These are phyloP conservation scores for Melanophora roralis DNA, from an alignment of 2,888 invertebrate species.

Conservation along the genomic window DNA sequence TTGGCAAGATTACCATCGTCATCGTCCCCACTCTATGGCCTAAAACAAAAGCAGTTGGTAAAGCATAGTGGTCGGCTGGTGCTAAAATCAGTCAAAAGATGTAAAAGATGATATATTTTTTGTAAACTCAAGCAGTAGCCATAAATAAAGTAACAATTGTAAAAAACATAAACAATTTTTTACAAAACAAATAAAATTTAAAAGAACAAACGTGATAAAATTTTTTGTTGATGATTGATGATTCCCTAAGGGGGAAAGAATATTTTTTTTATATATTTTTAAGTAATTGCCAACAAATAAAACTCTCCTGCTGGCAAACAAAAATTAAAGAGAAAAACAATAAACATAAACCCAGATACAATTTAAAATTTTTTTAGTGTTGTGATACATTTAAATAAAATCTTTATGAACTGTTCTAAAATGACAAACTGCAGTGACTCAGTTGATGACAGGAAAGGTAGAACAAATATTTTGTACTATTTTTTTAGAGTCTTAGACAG, in stretches of 20 bases:
- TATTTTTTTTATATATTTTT: neutral
- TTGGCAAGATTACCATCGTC: slow-evolving; percentile 17
- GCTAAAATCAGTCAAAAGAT: slow-evolving; percentile 30
- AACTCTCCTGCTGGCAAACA: slow-evolving; percentile 12
- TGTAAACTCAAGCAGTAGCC: slow-evolving; percentile 2
- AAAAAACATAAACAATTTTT: neutral
- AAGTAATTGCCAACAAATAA: slow-evolving; percentile 18
- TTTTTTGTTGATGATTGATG: slow-evolving; percentile 60
- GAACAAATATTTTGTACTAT: too few relatives aligned
- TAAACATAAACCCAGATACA: slow-evolving; percentile 49
- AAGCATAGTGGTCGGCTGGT: slow-evolving; percentile 31
- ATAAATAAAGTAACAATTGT: slow-evolving; percentile 48
- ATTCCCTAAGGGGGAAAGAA: slow-evolving; percentile 56
- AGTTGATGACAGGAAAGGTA: slow-evolving; percentile 19
- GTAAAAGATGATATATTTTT: neutral
- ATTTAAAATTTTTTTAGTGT: slow-evolving; percentile 20
- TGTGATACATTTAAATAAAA: slow-evolving; percentile 48
- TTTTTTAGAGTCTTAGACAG: neutral
- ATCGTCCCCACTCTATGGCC: neutral
- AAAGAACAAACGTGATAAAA: slow-evolving; percentile 62
- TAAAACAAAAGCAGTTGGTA: neutral
- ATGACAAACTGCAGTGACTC: slow-evolving; percentile 58
- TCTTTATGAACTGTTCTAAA: slow-evolving; percentile 44
- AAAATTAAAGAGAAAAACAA: slow-evolving; percentile 26
- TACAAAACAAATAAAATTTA: neutral